Evolutionary conservation across 2,113 vertebrate species (phyloP).

Genomic region (Coreoperca whiteheadi): DNA sequence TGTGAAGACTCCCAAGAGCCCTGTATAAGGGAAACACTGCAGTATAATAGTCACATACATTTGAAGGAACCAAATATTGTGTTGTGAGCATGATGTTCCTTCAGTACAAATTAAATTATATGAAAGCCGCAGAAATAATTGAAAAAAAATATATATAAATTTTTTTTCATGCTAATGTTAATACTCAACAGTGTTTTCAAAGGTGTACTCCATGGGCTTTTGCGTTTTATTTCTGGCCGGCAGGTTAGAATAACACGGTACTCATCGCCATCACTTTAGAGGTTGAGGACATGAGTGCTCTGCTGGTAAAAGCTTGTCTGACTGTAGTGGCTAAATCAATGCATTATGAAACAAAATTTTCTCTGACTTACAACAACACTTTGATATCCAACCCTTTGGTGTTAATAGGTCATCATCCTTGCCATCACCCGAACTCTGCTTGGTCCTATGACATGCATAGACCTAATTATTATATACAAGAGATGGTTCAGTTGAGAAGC

Average conservation of each 20-base stretch:
- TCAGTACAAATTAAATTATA: not conserved
- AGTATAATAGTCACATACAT: constrained; percentile 1
- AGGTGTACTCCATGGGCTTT: not conserved
- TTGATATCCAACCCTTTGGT: constrained; percentile 30
- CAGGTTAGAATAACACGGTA: not conserved
- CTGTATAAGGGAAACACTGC: not conserved
- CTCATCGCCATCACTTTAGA: not conserved
- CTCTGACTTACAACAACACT: constrained; percentile 16
- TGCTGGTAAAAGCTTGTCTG: constrained; percentile 10
- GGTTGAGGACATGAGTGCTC: constrained; percentile 6
- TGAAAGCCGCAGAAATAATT: not conserved
- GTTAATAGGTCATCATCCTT: constrained; percentile 19
- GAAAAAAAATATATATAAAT: not conserved
- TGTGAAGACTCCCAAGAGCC: constrained; percentile 1
- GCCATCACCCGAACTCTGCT: constrained; percentile 6
- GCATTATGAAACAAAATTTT: constrained; percentile 12
- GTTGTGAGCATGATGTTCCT: constrained; percentile 17
- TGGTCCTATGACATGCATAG: not conserved
- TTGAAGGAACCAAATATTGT: not conserved
- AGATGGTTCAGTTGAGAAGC: not conserved
- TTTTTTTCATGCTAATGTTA: not conserved
- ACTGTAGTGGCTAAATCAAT: constrained; percentile 14
- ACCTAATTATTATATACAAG: not conserved
- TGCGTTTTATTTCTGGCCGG: not conserved
- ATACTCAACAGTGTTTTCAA: not conserved